Percentiles rank a stretch among this genome's conserved stretches.
Evolutionary conservation across 1,140 invertebrate genomes (phyloP).

Genomic region (Leptinotarsa undecemlineata): DNA sequence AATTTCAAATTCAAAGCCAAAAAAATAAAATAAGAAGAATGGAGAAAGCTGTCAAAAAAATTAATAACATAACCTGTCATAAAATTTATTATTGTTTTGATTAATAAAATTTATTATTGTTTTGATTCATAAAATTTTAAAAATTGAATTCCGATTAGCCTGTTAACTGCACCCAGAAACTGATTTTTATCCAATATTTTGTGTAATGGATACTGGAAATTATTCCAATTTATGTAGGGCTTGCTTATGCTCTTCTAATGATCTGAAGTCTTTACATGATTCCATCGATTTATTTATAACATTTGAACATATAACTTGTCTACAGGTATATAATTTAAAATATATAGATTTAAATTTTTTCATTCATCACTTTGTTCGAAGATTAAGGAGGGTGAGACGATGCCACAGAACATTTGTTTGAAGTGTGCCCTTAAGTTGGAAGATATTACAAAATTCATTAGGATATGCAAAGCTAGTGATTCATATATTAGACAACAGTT

Average conservation of each 20-base stretch:
- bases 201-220: background rate
- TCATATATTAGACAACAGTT: conserved; percentile 1
- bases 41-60: no score
- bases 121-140: no score
- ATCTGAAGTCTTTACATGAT: background rate
- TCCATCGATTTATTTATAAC: background rate
- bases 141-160: no score
- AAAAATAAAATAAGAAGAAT: no score
- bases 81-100: no score
- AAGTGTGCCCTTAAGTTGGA: conserved; percentile 8
- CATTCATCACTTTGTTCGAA: background rate
- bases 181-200: no score
- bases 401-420: background rate
- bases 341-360: background rate
- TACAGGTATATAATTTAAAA: conserved; percentile 4
- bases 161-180: no score
- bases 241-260: background rate
- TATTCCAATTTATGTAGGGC: conserved; percentile 5
- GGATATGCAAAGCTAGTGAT: conserved; percentile 7
- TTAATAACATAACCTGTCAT: no score
- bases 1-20: no score
- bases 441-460: conserved; percentile 12
- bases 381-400: background rate
- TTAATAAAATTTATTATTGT: no score
- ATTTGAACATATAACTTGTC: background rate